Evolutionary conservation across 2,113 vertebrate genomes (phyloP).

Genomic region (Dascyllus trimaculatus): DNA sequence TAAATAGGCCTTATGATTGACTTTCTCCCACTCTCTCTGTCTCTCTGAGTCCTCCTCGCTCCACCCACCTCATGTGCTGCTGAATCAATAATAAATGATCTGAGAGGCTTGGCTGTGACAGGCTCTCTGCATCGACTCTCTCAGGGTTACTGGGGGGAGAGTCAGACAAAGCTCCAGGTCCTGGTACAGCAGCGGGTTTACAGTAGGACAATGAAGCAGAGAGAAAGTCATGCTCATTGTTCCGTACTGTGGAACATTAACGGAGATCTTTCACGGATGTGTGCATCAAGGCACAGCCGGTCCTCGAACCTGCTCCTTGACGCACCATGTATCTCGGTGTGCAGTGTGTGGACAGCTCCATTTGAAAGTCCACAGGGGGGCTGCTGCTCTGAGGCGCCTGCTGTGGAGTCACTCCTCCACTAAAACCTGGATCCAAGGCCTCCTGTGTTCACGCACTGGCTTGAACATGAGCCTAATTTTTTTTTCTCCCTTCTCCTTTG

Average conservation of each 20-base stretch:
- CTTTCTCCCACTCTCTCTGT: constrained; percentile 26
- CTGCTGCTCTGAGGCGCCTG: constrained; percentile 32
- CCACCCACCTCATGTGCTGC: constrained; percentile 40
- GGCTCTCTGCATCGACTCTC: constrained; percentile 55
- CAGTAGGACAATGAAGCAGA: constrained; percentile 34
- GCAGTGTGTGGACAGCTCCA: constrained; percentile 46
- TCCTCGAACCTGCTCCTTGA: neutral
- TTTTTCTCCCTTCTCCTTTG: neutral
- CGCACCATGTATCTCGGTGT: constrained; percentile 22
- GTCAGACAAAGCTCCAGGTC: constrained; percentile 52
- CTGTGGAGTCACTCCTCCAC: constrained; percentile 37
- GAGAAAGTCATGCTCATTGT: constrained; percentile 57
- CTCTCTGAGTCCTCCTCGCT: constrained; percentile 36
- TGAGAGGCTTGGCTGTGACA: constrained; percentile 57
- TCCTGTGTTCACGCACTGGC: constrained; percentile 27
- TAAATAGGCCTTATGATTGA: constrained; percentile 4
- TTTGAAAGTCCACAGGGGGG: constrained; percentile 56
- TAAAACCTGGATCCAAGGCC: constrained; percentile 41
- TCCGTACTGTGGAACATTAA: constrained; percentile 56
- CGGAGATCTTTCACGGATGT: constrained; percentile 34
- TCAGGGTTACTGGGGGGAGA: constrained; percentile 40
- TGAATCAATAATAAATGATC: constrained; percentile 76
- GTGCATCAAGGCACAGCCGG: constrained; percentile 30
- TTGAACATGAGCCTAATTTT: constrained; percentile 35
- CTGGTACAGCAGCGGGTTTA: constrained; percentile 41